Base-by-base conservation (phyloP, 2,888 invertebrate species). In the Drosophila algonquin region DNA sequence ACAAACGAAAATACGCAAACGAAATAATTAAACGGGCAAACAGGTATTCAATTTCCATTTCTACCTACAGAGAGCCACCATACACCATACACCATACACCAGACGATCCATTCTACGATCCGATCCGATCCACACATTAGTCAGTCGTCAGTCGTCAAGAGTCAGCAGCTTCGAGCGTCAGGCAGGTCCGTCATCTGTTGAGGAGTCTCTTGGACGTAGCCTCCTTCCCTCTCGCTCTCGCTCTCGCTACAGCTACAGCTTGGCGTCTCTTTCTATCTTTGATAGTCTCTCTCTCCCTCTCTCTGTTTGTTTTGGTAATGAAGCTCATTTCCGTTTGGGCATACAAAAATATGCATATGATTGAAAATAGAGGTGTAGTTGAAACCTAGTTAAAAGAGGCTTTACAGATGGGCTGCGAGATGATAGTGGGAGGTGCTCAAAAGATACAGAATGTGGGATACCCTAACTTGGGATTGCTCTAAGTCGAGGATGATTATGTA, bases 221-320 rank as follows among this genome's bases (percentile, higher is more conserved):
- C 76, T 65, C 60, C 60, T 9, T 56, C 27, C 53, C 53, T 63
- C 48, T 44, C 46, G 1, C 35, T 30, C 45, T 30, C 58, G 80
- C 79, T 80, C 78, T 89, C 6, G 6, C 40, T 8, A 8, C 1
- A 6, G 14, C 24, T 27, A 27, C 14, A 14, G 35, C 35, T 40
- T 5, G 12, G 35, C 35, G 57, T 50, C 8, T 27, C 61, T 75
- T 51, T 57, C 35, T 18, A 32, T n/a, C 46, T 48, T 58, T 21
- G 21, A 21, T 21, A 21, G 21, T 21, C 21, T 65, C 73, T 70
- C 53, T 52, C 35, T 2, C 48, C 24, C 46, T 40, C 58, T 82
- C 80, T 80, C 79, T 88, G 88, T 90, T 90, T 90, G 91, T 91
- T 90, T 90, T 91, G 82, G 89, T 91, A 90, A 90, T 90, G 90